Conservation (phyloP, 2,888 invertebrate genomes). For the Cephus rjabovi region DNA sequence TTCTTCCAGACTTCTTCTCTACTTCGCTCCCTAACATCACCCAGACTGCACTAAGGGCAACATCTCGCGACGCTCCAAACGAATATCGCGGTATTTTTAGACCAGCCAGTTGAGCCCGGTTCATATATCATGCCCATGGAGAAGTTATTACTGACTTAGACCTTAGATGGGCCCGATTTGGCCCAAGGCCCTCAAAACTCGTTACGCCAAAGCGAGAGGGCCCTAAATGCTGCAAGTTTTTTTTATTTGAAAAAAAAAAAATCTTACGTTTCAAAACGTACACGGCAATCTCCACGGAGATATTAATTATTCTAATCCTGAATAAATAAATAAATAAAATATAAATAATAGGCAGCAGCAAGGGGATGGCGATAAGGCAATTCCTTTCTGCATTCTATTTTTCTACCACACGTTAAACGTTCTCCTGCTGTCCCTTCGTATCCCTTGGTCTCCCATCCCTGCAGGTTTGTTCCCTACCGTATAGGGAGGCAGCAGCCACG, state of each 20-base stretch:
- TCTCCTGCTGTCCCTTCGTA: neutral
- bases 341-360: neutral
- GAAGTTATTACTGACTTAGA: conserved; percentile 50
- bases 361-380: neutral
- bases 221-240: neutral
- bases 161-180: conserved; percentile 27
- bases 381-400: neutral
- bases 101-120: conserved; percentile 9
- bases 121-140: conserved; percentile 41
- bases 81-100: neutral
- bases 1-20: neutral
- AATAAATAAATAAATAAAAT: neutral
- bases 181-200: conserved; percentile 47
- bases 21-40: neutral
- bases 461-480: conserved; percentile 18
- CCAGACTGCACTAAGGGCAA: neutral
- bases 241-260: neutral
- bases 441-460: neutral
- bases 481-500: conserved; percentile 43
- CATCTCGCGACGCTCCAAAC: neutral
- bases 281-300: conserved; percentile 17
- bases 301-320: conserved; percentile 10
- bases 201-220: conserved; percentile 36
- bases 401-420: neutral
- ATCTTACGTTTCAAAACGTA: neutral